Conservation (phyloP, 2,888 invertebrate genomes). For the Alloscopus bannaensis region DNA sequence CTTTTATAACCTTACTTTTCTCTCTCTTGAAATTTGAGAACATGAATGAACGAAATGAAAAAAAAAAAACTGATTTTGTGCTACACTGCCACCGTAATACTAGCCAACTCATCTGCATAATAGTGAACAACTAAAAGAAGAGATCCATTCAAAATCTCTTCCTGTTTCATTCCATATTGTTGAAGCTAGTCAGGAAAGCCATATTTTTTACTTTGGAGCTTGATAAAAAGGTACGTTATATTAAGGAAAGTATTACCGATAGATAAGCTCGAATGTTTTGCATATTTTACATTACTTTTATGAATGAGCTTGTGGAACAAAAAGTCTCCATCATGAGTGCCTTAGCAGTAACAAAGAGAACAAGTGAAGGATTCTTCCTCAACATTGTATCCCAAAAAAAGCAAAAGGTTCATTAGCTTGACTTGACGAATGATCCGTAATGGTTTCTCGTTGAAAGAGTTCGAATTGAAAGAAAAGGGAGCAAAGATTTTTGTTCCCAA, state of each 20-base stretch:
- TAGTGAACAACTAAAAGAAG: conserved; percentile 22
- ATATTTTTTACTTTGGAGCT: too few relatives aligned
- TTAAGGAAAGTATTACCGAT: too few relatives aligned
- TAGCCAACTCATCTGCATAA: conserved; percentile 40
- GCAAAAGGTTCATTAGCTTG: conserved; percentile 44
- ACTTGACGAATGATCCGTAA: conserved; percentile 37
- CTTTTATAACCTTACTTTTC: conserved; percentile 29
- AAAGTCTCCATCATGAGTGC: too few relatives aligned
- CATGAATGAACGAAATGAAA: conserved; percentile 42
- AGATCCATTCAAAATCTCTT: conserved; percentile 1
- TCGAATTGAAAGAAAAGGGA: too few relatives aligned
- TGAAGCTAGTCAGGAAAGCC: too few relatives aligned
- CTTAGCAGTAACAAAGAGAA: too few relatives aligned
- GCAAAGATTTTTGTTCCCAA: too few relatives aligned
- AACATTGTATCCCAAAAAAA: too few relatives aligned
- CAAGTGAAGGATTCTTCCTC: too few relatives aligned
- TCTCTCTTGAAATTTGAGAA: conserved; percentile 45
- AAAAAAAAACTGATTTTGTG: neutral
- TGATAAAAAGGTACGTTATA: too few relatives aligned
- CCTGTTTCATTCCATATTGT: conserved; percentile 9
- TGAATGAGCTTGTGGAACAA: too few relatives aligned
- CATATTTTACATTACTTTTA: too few relatives aligned
- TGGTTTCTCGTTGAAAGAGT: conserved; percentile 5
- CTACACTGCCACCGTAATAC: neutral
- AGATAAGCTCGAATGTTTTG: conserved; percentile 53